Conservation (phyloP, 2,888 invertebrate species). For the Lordiphosa fenestrarum region DNA sequence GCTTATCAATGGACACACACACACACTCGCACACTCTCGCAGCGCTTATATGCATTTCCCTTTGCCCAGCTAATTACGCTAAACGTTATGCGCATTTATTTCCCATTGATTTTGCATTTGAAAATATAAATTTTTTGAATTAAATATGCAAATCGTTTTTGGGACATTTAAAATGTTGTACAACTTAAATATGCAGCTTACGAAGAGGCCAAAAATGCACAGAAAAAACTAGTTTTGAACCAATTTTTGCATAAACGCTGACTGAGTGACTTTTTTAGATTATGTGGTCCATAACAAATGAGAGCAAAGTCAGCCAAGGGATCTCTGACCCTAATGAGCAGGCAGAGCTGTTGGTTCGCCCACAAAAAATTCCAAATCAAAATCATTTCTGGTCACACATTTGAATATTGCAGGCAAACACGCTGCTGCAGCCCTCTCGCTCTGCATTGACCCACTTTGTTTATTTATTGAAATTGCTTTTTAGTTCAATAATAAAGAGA, state of each 20-base stretch:
- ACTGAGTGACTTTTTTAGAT: slow-evolving; percentile 36
- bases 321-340: slow-evolving; percentile 53
- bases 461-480: slow-evolving; percentile 71
- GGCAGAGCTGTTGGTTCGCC: slow-evolving; percentile 15
- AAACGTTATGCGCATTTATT: slow-evolving; percentile 67
- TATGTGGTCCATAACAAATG: slow-evolving; percentile 53
- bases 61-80: slow-evolving; percentile 55
- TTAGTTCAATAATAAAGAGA: slow-evolving; percentile 17
- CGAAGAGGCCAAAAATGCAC: slow-evolving; percentile 31
- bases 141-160: slow-evolving; percentile 61
- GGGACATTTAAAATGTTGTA: slow-evolving; percentile 44
- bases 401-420: slow-evolving; percentile 20
- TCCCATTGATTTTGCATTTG: slow-evolving; percentile 52
- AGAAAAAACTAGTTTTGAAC: slow-evolving; percentile 29
- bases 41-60: slow-evolving; percentile 19
- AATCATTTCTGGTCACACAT: slow-evolving; percentile 14
- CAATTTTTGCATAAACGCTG: slow-evolving; percentile 20
- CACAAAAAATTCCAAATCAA: slow-evolving; percentile 3
- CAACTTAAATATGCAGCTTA: slow-evolving; percentile 63
- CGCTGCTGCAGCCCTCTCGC: neutral
- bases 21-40: slow-evolving; percentile 18
- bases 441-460: slow-evolving; percentile 63
- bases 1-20: slow-evolving; percentile 38
- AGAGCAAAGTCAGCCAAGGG: slow-evolving; percentile 21
- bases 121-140: slow-evolving; percentile 40